phyloP scores from a whole-genome alignment of 2,888 invertebrate genomes.

The Drosophila multiciliata region DNA sequence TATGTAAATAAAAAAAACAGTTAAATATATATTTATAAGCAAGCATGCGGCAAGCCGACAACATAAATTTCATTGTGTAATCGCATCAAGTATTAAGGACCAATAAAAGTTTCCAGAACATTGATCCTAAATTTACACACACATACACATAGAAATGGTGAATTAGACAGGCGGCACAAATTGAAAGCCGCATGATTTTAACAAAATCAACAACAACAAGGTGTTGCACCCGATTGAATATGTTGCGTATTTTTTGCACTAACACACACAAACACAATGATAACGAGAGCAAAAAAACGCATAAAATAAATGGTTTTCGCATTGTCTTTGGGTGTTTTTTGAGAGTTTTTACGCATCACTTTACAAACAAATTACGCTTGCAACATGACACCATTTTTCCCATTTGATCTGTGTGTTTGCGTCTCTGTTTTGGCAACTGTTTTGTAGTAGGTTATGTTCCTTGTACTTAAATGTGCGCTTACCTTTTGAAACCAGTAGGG shows the following conservation, averaged over 20 bases:
- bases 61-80: constrained; percentile 59
- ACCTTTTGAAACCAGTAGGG: constrained; percentile 66
- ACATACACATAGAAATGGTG: neutral
- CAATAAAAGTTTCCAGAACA: constrained; percentile 11
- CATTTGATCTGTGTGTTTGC: constrained; percentile 20
- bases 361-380: constrained; percentile 22
- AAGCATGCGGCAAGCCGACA: constrained; percentile 10
- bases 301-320: neutral
- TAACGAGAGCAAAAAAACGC: constrained; percentile 4
- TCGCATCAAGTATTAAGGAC: constrained; percentile 32
- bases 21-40: neutral
- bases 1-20: neutral
- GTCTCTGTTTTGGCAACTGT: constrained; percentile 74
- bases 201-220: constrained; percentile 44
- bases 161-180: constrained; percentile 38
- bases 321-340: neutral
- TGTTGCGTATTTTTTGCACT: constrained; percentile 62
- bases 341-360: constrained; percentile 32
- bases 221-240: constrained; percentile 69
- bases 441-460: constrained; percentile 79
- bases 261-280: constrained; percentile 7
- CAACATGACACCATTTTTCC: constrained; percentile 72
- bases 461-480: constrained; percentile 65
- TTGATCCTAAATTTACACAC: constrained; percentile 26
- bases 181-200: constrained; percentile 51